These are phyloP conservation scores for Etia nguti DNA, from an alignment of 2,113 vertebrate genomes.

Conservation along the genomic window DNA sequence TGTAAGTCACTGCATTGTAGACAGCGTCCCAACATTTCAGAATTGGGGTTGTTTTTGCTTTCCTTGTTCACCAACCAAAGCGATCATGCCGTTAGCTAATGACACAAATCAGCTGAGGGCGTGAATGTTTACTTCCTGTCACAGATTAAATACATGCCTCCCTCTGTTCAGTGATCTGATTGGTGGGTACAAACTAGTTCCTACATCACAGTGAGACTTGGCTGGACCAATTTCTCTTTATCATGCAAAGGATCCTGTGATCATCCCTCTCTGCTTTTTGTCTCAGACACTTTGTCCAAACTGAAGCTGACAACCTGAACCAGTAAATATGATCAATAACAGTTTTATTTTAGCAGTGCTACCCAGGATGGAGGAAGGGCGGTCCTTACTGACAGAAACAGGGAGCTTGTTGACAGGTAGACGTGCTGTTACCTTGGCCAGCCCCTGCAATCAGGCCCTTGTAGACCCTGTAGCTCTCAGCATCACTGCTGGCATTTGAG, in stretches of 20 bases:
- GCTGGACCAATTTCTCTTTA: neutral
- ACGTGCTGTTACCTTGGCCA: slow-evolving; percentile 6
- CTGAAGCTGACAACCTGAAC: neutral
- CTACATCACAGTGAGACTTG: neutral
- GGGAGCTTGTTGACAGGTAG: neutral
- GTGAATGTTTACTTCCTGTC: neutral
- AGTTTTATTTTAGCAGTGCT: no score
- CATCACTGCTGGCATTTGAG: neutral
- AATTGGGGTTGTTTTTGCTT: neutral
- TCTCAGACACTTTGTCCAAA: neutral
- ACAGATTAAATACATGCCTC: neutral
- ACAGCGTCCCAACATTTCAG: neutral
- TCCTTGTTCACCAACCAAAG: neutral
- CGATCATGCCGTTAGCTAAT: rapidly evolving
- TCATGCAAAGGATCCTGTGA: neutral
- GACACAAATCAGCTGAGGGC: neutral
- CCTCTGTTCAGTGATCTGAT: neutral
- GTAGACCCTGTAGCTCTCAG: neutral
- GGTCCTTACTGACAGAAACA: neutral
- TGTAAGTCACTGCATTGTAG: neutral
- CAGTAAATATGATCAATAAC: neutral
- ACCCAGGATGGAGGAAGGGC: neutral
- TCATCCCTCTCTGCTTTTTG: neutral
- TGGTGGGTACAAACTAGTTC: neutral
- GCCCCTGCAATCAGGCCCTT: slow-evolving; percentile 1